Conservation (phyloP, 1,140 invertebrate species). For the Drosophila repletoides region DNA sequence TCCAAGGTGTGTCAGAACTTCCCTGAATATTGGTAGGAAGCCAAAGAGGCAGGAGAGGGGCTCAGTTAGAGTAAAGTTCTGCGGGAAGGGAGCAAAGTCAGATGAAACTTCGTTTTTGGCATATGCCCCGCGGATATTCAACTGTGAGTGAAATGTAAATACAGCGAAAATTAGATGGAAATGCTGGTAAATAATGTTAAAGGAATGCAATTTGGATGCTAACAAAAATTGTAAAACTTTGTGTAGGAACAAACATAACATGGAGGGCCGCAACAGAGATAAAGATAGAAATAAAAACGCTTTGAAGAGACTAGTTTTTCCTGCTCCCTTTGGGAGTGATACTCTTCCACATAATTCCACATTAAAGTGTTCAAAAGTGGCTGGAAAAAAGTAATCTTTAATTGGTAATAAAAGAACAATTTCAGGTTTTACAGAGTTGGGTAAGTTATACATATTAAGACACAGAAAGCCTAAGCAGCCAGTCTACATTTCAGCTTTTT, state of each 20-base stretch:
- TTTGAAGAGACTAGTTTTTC: no score
- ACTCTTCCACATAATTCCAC: no score
- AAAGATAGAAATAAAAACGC: no score
- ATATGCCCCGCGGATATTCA: slow-evolving; percentile 11
- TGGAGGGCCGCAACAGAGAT: no score
- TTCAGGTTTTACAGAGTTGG: no score
- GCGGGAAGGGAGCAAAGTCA: not conserved
- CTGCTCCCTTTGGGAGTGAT: no score
- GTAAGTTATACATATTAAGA: not conserved
- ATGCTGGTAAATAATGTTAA: slow-evolving; percentile 2
- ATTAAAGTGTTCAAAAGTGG: no score
- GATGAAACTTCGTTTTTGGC: slow-evolving; percentile 17
- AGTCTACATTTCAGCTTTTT: no score
- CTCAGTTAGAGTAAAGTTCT: not conserved
- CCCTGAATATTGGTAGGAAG: no score
- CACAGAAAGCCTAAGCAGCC: no score
- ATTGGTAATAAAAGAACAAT: no score
- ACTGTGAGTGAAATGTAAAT: slow-evolving; percentile 45
- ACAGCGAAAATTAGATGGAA: slow-evolving; percentile 12
- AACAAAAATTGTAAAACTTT: not conserved
- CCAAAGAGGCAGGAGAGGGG: not conserved
- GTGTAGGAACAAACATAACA: no score
- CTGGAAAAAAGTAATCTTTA: not conserved
- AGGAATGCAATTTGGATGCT: not conserved
- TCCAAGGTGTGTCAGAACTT: slow-evolving; percentile 9